Conservation (phyloP, 1,140 invertebrate species). For the Drosophila nigromelanica region DNA sequence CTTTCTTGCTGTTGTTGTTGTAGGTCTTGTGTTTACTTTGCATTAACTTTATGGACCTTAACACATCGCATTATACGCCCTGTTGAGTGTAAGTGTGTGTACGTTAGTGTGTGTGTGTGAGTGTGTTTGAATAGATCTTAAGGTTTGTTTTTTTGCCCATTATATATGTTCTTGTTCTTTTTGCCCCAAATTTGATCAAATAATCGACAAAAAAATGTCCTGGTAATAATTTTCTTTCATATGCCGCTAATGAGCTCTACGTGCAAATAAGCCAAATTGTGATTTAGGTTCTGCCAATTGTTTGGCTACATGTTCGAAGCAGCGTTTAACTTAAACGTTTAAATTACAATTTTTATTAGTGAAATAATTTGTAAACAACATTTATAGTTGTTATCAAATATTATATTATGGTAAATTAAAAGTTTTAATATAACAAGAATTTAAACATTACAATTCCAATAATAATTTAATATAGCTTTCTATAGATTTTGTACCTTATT, state of each 20-base stretch:
- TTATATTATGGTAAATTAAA: too few relatives aligned
- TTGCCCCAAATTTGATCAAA: slow-evolving; percentile 67
- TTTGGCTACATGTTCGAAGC: too few relatives aligned
- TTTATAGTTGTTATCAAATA: too few relatives aligned
- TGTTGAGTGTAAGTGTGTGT: slow-evolving; percentile 31
- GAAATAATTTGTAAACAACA: too few relatives aligned
- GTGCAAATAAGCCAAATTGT: slow-evolving; percentile 69
- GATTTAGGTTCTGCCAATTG: slow-evolving; percentile 48
- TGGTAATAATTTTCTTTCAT: slow-evolving; percentile 78
- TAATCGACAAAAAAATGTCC: slow-evolving; percentile 77
- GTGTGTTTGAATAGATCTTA: slow-evolving; percentile 27
- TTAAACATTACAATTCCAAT: too few relatives aligned
- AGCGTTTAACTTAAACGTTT: too few relatives aligned
- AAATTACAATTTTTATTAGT: too few relatives aligned
- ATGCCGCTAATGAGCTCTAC: slow-evolving; percentile 72
- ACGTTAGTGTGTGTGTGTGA: neutral
- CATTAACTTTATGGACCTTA: slow-evolving; percentile 77
- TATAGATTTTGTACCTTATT: neutral
- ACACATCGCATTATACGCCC: slow-evolving; percentile 58
- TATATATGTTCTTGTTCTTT: slow-evolving; percentile 1
- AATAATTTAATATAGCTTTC: neutral
- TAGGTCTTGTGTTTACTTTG: slow-evolving; percentile 65
- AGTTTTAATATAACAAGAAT: too few relatives aligned
- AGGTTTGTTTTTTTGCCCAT: slow-evolving; percentile 21
- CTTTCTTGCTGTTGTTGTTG: slow-evolving; percentile 37